A percentile compares a stretch with the other conserved stretches of the same genome.
Conservation (phyloP, 2,113 vertebrate genomes). For the Chrysemys picta region DNA sequence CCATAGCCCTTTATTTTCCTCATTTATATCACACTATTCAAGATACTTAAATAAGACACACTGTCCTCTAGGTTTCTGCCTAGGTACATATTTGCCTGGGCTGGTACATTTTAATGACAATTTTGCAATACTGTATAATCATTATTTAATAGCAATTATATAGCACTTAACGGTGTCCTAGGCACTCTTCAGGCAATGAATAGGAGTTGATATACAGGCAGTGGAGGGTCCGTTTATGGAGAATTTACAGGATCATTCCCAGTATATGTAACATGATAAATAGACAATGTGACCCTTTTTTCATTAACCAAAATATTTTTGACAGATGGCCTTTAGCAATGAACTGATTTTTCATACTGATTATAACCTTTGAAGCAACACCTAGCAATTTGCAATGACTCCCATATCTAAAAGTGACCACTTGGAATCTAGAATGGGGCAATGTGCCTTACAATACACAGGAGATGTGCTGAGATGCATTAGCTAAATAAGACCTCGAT, state of each 20-base stretch:
- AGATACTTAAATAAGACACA: not conserved
- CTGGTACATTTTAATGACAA: not conserved
- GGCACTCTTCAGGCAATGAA: not conserved
- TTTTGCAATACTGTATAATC: not conserved
- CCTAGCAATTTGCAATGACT: not conserved
- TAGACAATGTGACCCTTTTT: not conserved
- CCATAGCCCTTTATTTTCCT: not conserved
- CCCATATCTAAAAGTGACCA: fast-evolving
- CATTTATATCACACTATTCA: not conserved
- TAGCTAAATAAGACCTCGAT: not conserved
- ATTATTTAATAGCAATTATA: not conserved
- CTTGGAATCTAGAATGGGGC: not conserved
- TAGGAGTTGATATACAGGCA: not conserved
- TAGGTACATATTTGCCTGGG: not conserved
- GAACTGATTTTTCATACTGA: not conserved
- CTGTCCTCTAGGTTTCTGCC: not conserved
- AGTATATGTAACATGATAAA: not conserved
- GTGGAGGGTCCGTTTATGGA: not conserved
- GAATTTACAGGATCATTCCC: not conserved
- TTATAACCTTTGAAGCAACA: not conserved
- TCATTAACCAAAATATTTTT: not conserved
- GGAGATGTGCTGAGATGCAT: not conserved
- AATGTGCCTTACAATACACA: not conserved
- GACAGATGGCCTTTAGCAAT: not conserved
- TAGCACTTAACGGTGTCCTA: not conserved